Evolutionary conservation across 2,888 invertebrate genomes (phyloP).

Genomic region (Aleiodes alternator): DNA sequence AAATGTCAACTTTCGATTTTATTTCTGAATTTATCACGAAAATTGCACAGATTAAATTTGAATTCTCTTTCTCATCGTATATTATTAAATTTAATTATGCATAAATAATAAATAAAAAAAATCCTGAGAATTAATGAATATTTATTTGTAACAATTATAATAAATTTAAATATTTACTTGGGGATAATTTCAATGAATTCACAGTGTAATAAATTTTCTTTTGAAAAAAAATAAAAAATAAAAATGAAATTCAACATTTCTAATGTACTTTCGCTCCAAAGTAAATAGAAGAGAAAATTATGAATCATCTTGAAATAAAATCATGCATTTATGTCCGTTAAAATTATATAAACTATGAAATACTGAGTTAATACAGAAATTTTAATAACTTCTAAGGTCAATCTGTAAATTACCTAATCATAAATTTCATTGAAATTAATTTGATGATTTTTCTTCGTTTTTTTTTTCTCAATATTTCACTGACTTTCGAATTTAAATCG

Average conservation of each 20-base stretch:
- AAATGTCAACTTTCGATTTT: slow-evolving; percentile 34
- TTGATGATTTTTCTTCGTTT: neutral
- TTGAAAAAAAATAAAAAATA: too few relatives aligned
- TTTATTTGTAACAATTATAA: neutral
- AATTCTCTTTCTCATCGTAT: neutral
- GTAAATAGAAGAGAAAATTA: too few relatives aligned
- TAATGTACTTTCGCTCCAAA: slow-evolving; percentile 23
- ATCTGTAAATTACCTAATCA: neutral
- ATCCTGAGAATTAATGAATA: slow-evolving; percentile 18
- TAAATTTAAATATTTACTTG: neutral
- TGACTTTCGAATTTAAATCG: too few relatives aligned
- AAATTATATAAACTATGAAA: too few relatives aligned
- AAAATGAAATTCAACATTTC: slow-evolving; percentile 2
- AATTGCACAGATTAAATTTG: neutral
- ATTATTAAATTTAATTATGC: slow-evolving; percentile 12
- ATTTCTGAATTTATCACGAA: slow-evolving; percentile 12
- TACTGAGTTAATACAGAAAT: too few relatives aligned
- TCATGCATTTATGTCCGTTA: too few relatives aligned
- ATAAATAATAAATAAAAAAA: neutral
- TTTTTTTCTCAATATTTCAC: too few relatives aligned
- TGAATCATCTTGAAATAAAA: too few relatives aligned
- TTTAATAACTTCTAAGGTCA: neutral
- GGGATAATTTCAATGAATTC: slow-evolving; percentile 1
- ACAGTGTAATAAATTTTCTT: neutral
- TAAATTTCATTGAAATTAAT: slow-evolving; percentile 20